phyloP scores from a whole-genome alignment of 2,797 vertebrate genomes.

The Gallirallus australis region DNA sequence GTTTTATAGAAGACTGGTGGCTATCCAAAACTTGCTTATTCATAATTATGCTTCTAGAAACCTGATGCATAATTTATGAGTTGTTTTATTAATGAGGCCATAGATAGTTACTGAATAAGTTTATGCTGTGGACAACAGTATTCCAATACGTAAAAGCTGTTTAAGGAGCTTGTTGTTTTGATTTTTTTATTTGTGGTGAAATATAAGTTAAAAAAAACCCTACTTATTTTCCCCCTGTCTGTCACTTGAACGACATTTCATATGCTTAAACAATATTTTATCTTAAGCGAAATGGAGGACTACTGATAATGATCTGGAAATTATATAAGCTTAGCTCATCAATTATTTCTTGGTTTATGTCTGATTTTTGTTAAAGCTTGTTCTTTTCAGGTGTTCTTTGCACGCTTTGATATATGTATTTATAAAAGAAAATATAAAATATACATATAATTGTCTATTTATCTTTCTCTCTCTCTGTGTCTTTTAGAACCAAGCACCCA shows the following conservation, averaged over 20 bases:
- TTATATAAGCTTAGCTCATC: neutral
- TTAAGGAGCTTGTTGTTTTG: neutral
- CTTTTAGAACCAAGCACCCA: neutral
- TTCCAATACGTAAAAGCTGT: neutral
- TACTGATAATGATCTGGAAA: neutral
- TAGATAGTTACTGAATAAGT: neutral
- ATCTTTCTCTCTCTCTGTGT: accelerated
- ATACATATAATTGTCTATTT: neutral
- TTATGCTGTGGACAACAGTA: neutral
- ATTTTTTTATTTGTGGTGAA: neutral
- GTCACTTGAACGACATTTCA: neutral
- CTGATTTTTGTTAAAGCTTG: neutral
- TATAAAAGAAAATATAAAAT: neutral
- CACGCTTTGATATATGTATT: neutral
- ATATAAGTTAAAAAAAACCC: neutral
- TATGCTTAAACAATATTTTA: neutral
- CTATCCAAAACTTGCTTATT: neutral
- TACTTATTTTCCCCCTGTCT: neutral
- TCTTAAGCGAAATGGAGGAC: neutral
- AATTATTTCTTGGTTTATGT: neutral
- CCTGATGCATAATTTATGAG: neutral
- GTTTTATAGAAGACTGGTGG: neutral
- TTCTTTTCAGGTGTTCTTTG: neutral
- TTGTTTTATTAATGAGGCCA: neutral
- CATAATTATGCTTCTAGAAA: neutral